These are phyloP conservation scores for Perognathus longimembris DNA, from an alignment of 2,113 vertebrate genomes.

Conservation along the genomic window DNA sequence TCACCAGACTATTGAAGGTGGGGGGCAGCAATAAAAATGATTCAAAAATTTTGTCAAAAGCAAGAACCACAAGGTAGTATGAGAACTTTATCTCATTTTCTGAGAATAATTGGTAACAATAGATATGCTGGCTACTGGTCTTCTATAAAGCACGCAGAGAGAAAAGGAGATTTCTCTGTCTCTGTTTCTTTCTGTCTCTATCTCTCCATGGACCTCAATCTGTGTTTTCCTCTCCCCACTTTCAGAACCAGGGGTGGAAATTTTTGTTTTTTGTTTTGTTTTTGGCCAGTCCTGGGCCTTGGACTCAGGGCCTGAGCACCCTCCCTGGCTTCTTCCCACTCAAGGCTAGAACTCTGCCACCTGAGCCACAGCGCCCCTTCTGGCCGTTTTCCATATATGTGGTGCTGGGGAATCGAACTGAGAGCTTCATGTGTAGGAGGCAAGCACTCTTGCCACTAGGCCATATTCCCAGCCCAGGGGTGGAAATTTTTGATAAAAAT, in stretches of 20 bases:
- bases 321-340: too few species aligned
- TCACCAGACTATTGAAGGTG: not conserved
- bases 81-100: not conserved
- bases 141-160: slow-evolving; percentile 2
- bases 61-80: not conserved
- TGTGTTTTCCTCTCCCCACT: not conserved
- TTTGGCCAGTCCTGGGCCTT: too few species aligned
- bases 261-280: not conserved
- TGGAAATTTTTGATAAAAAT: not conserved
- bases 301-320: too few species aligned
- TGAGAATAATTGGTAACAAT: not conserved
- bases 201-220: not conserved
- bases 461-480: not conserved
- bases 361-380: too few species aligned
- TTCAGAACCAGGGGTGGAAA: not conserved
- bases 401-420: too few species aligned
- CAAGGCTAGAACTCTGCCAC: too few species aligned
- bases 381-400: too few species aligned
- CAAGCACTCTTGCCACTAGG: too few species aligned
- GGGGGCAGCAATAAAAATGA: not conserved
- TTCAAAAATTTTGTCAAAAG: not conserved
- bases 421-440: too few species aligned
- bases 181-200: not conserved
- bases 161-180: not conserved
- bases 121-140: not conserved